Evolutionary conservation across 2,113 vertebrate species (phyloP).

Genomic region (Myiozetetes cayanensis): DNA sequence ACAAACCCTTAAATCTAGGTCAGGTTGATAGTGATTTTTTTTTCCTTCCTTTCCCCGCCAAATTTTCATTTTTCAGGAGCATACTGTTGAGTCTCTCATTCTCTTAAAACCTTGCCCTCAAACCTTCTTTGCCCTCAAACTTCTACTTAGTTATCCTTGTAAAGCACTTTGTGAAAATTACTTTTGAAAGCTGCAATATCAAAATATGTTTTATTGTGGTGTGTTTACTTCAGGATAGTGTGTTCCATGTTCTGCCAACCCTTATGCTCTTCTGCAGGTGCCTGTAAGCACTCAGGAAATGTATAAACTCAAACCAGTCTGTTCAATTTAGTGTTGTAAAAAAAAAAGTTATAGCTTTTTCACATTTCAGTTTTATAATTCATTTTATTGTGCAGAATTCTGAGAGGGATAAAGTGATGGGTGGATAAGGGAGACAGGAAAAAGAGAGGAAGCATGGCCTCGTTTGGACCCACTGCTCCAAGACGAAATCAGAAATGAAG

Average conservation of each 20-base stretch:
- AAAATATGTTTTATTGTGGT: slow-evolving; percentile 4
- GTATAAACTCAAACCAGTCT: neutral
- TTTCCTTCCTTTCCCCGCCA: neutral
- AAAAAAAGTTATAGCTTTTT: neutral
- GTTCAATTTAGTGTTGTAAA: neutral
- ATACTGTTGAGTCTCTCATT: neutral
- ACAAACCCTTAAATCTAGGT: neutral
- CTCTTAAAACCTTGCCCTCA: neutral
- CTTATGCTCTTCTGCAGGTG: slow-evolving; percentile 8
- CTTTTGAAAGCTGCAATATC: neutral
- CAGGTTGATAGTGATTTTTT: neutral
- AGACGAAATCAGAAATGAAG: neutral
- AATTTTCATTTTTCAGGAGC: neutral
- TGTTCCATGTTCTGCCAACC: slow-evolving; percentile 10
- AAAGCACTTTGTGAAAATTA: neutral
- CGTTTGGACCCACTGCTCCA: neutral
- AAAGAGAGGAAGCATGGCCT: neutral
- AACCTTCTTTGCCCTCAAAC: neutral
- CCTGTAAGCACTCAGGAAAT: neutral
- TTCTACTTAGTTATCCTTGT: neutral
- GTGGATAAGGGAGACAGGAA: neutral
- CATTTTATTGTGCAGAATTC: neutral
- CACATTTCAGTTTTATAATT: neutral
- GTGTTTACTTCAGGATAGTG: neutral
- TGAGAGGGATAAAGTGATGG: neutral